Conservation (phyloP, 2,888 invertebrate genomes). For the Melangyna quadrimaculata region DNA sequence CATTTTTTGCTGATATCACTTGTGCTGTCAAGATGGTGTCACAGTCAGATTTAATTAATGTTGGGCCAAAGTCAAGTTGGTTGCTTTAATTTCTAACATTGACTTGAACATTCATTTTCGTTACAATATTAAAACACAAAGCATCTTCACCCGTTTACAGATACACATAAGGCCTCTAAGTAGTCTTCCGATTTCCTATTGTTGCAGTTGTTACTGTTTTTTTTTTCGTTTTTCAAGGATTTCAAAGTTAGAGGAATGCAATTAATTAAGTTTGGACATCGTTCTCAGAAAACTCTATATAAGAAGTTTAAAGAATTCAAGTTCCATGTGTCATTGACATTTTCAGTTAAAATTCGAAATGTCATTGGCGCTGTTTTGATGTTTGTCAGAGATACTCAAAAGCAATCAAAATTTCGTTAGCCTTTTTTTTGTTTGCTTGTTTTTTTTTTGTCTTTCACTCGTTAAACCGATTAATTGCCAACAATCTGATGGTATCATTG, state of each 20-base stretch:
- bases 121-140: too few species aligned
- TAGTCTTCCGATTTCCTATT: background rate
- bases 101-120: too few species aligned
- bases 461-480: constrained; percentile 64
- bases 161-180: too few species aligned
- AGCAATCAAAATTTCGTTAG: constrained; percentile 54
- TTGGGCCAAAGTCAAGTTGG: too few species aligned
- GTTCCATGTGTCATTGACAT: constrained; percentile 61
- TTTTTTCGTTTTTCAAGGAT: background rate
- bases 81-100: too few species aligned
- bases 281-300: constrained; percentile 44
- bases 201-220: background rate
- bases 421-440: background rate
- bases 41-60: too few species aligned
- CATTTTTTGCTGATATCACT: too few species aligned
- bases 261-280: constrained; percentile 66
- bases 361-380: constrained; percentile 57
- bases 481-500: constrained; percentile 64
- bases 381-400: constrained; percentile 48
- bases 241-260: constrained; percentile 52
- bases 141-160: too few species aligned
- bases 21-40: too few species aligned
- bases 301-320: constrained; percentile 22
- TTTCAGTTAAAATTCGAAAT: constrained; percentile 29
- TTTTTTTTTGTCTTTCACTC: constrained; percentile 12